phyloP scores from a whole-genome alignment of 2,888 invertebrate genomes.

The Mactromeris polynyma region DNA sequence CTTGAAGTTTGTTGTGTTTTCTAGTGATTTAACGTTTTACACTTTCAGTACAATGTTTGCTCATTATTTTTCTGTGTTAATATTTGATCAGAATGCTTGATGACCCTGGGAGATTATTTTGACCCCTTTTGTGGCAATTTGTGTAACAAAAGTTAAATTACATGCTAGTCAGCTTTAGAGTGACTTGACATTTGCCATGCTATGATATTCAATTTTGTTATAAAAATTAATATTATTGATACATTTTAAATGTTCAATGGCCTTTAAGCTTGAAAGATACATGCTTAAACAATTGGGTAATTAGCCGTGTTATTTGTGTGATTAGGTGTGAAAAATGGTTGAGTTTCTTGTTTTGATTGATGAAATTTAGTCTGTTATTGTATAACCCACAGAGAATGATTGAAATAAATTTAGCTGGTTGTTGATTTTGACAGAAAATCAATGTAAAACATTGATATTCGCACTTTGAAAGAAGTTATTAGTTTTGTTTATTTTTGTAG shows the following conservation, averaged over 20 bases:
- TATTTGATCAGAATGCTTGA: conserved; percentile 2
- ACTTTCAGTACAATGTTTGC: neutral
- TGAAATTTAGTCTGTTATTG: conserved; percentile 13
- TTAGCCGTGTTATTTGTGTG: conserved; percentile 23
- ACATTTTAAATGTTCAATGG: neutral
- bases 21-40: neutral
- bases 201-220: conserved; percentile 20
- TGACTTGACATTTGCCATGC: conserved; percentile 31
- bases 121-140: conserved; percentile 46
- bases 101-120: conserved; percentile 41
- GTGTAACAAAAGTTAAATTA: neutral
- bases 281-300: conserved; percentile 41
- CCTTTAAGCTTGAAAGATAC: conserved; percentile 35
- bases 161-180: neutral
- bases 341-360: conserved; percentile 26
- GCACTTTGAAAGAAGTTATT: no score
- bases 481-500: no score
- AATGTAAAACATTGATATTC: neutral
- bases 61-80: neutral
- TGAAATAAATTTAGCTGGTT: neutral
- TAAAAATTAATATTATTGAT: conserved; percentile 38
- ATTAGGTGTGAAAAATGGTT: conserved; percentile 30
- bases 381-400: neutral
- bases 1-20: neutral
- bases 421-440: neutral